Evolutionary conservation across 2,797 vertebrate species (phyloP).

Genomic region (Muscicapa comitata): DNA sequence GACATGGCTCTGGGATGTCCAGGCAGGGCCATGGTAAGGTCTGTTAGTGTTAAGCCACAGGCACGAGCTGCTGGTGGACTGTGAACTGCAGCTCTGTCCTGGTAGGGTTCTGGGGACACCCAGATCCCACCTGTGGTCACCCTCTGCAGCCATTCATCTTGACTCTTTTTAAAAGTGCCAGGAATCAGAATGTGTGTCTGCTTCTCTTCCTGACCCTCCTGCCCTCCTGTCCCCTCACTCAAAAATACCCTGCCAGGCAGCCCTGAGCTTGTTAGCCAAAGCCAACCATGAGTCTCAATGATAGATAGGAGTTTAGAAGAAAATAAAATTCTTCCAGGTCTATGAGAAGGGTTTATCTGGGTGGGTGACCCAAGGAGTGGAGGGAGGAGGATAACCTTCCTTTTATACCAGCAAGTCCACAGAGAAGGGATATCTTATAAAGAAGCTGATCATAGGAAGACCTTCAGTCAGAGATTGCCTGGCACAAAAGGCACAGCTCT

Average conservation of each 20-base stretch:
- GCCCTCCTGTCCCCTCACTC: background rate
- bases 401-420: background rate
- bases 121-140: background rate
- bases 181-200: background rate
- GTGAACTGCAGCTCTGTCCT: background rate
- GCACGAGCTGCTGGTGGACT: accelerated
- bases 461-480: background rate
- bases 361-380: accelerated
- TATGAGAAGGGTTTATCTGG: background rate
- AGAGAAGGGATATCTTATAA: background rate
- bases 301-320: background rate
- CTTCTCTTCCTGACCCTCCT: background rate
- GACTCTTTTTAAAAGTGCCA: background rate
- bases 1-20: background rate
- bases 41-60: background rate
- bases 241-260: background rate
- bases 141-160: background rate
- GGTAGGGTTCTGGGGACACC: background rate
- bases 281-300: background rate
- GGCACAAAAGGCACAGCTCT: background rate
- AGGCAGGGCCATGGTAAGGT: background rate
- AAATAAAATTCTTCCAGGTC: background rate
- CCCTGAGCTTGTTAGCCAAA: background rate
- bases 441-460: background rate
- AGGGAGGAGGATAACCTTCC: background rate